Evolutionary conservation across 2,888 invertebrate species (phyloP), one percentile per base, ranked within the genome.

Genomic region (Cordilura impudica): DNA sequence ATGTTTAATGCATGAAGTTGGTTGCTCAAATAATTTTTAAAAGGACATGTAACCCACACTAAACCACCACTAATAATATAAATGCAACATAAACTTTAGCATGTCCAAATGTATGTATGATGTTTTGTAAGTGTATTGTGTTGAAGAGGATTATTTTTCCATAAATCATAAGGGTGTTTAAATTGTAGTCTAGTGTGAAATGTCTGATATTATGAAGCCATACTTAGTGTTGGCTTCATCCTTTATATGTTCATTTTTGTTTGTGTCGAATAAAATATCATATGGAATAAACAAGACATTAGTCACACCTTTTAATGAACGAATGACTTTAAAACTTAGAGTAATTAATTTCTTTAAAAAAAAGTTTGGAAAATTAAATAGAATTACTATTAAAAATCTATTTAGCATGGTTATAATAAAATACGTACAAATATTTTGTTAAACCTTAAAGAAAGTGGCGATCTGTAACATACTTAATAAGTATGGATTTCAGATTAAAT

Each of bases 1-100:
- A 54, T 65, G 39, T 72, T 56, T 51, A 31, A 76, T 65, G 70
- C 51, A 60, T 53, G 23, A 51, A 77, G 70, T 67, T 72, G 60
- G 47, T 53, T 67, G 39, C 18, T 72, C 43, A 49, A n/a, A 56
- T 39, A 54, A 72, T 61, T 77, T 70, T 66, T 45, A 60, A 51
- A 67, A 67, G 53, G 43, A 73, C 51, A 66, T 23, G 10, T 10
- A 29, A 2, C 12, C 14, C 3, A 19, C 29, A 21, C 39, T 23
- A 63, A 61, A 19, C 10, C 4, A 21, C 14, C 4, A 56, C 12
- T 18, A 29, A 8, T 58, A 29, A 21, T 67, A 43, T 19, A 49
- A 51, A 70, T 43, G 29, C 43, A 51, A 5, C 47, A 4, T 39
- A 35, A 60, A 39, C 39, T 18, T 51, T 60, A 14, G 7, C 6